Conservation (phyloP, 53 echinoderm and acorn worm species). For the Paracentrotus lividus region DNA sequence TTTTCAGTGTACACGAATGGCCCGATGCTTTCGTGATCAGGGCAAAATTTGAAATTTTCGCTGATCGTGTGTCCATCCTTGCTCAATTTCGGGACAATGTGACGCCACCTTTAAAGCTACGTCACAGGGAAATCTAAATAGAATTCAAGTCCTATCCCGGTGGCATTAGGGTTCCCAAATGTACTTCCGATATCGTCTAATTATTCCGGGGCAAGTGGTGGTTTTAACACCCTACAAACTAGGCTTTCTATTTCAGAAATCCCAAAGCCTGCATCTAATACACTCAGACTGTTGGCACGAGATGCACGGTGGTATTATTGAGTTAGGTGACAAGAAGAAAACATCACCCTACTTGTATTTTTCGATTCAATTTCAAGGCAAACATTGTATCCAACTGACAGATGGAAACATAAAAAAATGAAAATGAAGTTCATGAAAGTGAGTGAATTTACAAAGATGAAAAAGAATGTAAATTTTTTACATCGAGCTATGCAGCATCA, state of each 20-base stretch:
- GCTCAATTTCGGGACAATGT: neutral
- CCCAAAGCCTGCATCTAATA: neutral
- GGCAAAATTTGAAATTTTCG: too few species aligned
- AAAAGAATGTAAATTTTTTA: too few species aligned
- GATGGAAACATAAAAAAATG: neutral
- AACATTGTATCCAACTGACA: neutral
- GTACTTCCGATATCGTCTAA: neutral
- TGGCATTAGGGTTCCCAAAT: neutral
- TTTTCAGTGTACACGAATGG: too few species aligned
- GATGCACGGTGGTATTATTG: neutral
- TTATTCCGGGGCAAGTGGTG: neutral
- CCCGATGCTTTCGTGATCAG: too few species aligned
- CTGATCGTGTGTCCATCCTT: too few species aligned
- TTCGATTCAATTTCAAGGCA: neutral
- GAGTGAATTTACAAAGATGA: neutral
- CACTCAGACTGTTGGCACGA: neutral
- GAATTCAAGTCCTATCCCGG: neutral
- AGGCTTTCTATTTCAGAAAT: conserved; percentile 9
- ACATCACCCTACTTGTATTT: neutral
- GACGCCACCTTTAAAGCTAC: neutral
- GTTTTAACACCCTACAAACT: neutral
- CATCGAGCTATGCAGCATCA: too few species aligned
- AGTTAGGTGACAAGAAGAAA: neutral
- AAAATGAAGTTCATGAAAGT: neutral
- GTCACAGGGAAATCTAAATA: neutral